phyloP scores from a whole-genome alignment of 2,113 vertebrate species.

The Pygoscelis adeliae region DNA sequence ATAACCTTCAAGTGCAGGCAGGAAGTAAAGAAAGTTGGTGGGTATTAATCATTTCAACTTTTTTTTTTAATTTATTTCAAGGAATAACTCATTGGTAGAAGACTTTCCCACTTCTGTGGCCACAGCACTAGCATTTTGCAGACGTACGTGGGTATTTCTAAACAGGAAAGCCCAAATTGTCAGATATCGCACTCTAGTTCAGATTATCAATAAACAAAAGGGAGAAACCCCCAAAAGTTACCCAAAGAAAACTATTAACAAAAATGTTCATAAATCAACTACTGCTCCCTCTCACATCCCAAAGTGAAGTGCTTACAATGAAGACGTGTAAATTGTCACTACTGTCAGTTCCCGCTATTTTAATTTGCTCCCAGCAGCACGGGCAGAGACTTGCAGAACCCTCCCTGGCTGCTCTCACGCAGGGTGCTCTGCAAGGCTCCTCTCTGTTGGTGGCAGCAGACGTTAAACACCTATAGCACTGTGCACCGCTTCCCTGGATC shows the following conservation, averaged over 20 bases:
- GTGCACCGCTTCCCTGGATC: background rate
- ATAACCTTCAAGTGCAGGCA: background rate
- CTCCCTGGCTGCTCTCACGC: background rate
- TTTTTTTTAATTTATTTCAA: background rate
- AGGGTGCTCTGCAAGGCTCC: background rate
- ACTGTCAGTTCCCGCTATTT: background rate
- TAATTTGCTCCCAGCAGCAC: rapidly evolving
- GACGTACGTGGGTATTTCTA: background rate
- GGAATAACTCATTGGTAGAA: background rate
- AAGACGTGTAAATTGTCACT: background rate
- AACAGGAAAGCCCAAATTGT: background rate
- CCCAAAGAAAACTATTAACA: background rate
- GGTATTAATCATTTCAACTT: background rate
- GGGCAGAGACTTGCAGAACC: background rate
- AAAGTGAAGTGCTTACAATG: background rate
- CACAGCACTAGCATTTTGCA: background rate
- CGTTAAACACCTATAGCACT: background rate
- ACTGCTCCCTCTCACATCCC: background rate
- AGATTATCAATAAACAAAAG: background rate
- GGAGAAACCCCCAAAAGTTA: background rate
- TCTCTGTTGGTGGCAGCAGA: background rate
- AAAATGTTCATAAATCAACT: background rate
- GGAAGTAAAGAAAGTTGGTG: background rate
- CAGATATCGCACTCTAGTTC: background rate
- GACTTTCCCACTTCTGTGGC: background rate